Base-by-base conservation (phyloP, 1,140 invertebrate genomes). In the Trachymyrmex septentrionalis region DNA sequence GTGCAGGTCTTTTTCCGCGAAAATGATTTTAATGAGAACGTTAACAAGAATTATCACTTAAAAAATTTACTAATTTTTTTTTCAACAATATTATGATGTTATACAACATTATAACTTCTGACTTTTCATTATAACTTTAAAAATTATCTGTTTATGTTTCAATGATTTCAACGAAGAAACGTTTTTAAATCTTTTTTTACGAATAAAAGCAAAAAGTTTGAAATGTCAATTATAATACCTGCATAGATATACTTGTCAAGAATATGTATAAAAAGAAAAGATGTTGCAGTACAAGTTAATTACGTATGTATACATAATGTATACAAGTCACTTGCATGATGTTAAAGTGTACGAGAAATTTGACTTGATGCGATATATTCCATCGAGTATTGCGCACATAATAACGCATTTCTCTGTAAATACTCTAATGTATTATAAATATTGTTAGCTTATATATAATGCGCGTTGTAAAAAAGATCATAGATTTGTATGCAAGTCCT, bases 341-440 rank as follows among this genome's bases (percentile, higher is more conserved):
- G 19, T 50, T n/a, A 6, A 63, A 44, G 63, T 16, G 19, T 53
- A 80, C 9, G 3, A 57, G 19, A 57, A 81, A 57, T 9, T 44
- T 59, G 24, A 21, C 0, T 53, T 19, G 38, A 21, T 19, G 14
- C 4, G 24, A 12, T 78, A 55, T 53, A 69, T 34, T 53, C 19
- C 30, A 16, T 12, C 19, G 24, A 21, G 4, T 71, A 14, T 57
- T 44, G 16, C n/a, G 24, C 50, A 55, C 21, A 44, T 0, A n/a
- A 44, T 0, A n/a, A 50, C 10, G 64, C 78, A 81, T 71, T 81
- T 84, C 3, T 73, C 1, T 84, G 80, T 84, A 84, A 84, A 84
- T 84, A 84, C 34, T 72, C 64, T 69, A 84, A 24, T 69, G 14
- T 84, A 73, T 59, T 59, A 59, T 81, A 71, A 71, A 57, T 44